Evolutionary conservation across 2,888 invertebrate species (phyloP).

Genomic region (Bombylius discolor): DNA sequence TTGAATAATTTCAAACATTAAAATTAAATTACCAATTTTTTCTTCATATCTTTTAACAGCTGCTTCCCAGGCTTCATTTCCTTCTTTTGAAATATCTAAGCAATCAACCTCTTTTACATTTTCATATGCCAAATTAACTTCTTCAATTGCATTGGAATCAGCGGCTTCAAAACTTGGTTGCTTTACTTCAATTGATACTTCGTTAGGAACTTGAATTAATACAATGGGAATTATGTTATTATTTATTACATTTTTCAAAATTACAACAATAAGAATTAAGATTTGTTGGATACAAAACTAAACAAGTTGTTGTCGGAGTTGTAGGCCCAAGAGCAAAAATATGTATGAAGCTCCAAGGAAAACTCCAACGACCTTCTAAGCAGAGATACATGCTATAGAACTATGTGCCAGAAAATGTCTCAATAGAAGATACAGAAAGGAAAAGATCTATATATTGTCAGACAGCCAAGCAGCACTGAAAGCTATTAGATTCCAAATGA

Average conservation of each 20-base stretch:
- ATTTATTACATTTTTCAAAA: too few relatives aligned
- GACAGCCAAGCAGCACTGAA: too few relatives aligned
- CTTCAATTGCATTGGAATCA: constrained; percentile 93
- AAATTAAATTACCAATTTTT: constrained; percentile 56
- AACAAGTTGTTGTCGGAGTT: background rate
- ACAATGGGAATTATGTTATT: constrained; percentile 8
- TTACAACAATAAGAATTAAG: too few relatives aligned
- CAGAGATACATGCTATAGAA: too few relatives aligned
- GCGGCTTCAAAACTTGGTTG: constrained; percentile 75
- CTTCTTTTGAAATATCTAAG: constrained; percentile 92
- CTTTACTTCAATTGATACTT: constrained; percentile 45
- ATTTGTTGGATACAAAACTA: background rate
- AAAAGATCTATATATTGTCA: too few relatives aligned
- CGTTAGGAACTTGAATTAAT: constrained; percentile 29
- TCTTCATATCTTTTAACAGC: constrained; percentile 95
- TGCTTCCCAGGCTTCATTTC: constrained; percentile 95
- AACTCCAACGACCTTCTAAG: too few relatives aligned
- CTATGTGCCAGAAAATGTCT: too few relatives aligned
- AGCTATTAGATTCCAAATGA: too few relatives aligned
- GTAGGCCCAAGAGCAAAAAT: too few relatives aligned
- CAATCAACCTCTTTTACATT: constrained; percentile 98
- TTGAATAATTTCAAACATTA: background rate
- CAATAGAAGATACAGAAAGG: too few relatives aligned
- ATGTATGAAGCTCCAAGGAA: too few relatives aligned
- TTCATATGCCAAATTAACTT: constrained; percentile 89